Conservation (phyloP, 2,113 vertebrate species). For the Recurvirostra avosetta region DNA sequence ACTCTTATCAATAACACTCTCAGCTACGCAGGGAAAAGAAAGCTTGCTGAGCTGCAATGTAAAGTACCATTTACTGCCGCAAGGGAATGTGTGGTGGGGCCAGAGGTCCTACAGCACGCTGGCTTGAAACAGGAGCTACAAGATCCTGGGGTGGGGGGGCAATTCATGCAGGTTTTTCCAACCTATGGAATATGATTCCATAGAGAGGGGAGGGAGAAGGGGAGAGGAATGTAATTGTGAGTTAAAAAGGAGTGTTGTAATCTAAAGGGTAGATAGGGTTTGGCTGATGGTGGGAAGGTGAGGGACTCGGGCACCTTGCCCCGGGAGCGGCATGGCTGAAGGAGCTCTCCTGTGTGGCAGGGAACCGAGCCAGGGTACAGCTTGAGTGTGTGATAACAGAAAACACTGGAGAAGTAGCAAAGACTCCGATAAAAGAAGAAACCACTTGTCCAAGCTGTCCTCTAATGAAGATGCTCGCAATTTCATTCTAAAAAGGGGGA, state of each 20-base stretch:
- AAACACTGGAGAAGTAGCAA: background rate
- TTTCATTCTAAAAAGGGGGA: background rate
- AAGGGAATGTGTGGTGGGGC: conserved; percentile 7
- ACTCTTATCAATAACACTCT: conserved; percentile 49
- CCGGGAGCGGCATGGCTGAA: background rate
- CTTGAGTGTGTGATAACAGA: background rate
- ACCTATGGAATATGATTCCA: background rate
- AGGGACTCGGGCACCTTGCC: rapidly evolving
- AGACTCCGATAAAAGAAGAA: background rate
- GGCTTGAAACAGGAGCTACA: background rate
- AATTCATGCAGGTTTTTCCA: background rate
- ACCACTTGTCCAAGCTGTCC: background rate
- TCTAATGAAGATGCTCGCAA: background rate
- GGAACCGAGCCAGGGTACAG: background rate
- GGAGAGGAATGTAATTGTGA: background rate
- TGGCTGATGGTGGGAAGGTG: background rate
- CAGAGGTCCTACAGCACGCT: background rate
- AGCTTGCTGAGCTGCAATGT: background rate
- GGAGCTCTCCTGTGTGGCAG: background rate
- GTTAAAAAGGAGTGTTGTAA: background rate
- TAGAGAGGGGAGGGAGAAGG: background rate
- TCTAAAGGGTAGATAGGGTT: background rate
- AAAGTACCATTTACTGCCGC: conserved; percentile 46
- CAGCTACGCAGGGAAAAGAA: background rate
- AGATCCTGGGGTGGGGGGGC: background rate